Percentiles rank a stretch among this genome's conserved stretches.
Evolutionary conservation across 2,888 invertebrate genomes (phyloP).

Genomic region (Caenorhabditis plicata): DNA sequence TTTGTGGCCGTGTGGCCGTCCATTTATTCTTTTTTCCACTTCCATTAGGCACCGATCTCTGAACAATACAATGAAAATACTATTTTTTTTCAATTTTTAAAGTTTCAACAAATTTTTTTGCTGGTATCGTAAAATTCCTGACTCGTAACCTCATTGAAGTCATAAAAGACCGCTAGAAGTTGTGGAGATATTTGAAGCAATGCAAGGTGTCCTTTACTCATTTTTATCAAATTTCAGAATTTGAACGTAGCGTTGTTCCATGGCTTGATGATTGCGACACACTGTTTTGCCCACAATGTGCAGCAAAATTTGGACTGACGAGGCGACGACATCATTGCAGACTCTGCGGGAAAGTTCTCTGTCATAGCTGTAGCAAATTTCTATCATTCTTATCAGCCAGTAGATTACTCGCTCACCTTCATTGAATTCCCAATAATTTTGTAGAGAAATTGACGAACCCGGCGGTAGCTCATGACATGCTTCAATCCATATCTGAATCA

Average conservation of each 20-base stretch:
- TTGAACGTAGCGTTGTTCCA: slow-evolving; percentile 77
- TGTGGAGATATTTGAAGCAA: too few species aligned
- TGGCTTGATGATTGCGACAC: slow-evolving; percentile 92
- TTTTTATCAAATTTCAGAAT: slow-evolving; percentile 68
- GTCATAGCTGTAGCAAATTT: slow-evolving; percentile 59
- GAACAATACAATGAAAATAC: too few species aligned
- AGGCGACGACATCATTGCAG: slow-evolving; percentile 93
- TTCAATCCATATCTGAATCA: background rate
- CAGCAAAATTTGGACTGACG: slow-evolving; percentile 78
- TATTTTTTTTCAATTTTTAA: too few species aligned
- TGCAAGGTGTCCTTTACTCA: too few species aligned
- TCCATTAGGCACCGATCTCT: too few species aligned
- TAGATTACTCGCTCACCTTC: too few species aligned
- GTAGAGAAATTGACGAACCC: slow-evolving; percentile 73
- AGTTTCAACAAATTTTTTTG: too few species aligned
- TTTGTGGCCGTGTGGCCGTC: too few species aligned
- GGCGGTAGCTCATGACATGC: slow-evolving; percentile 62
- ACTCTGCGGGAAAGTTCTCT: slow-evolving; percentile 71
- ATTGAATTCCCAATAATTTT: slow-evolving; percentile 24
- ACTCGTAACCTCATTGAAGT: too few species aligned
- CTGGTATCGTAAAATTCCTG: too few species aligned
- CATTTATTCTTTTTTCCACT: too few species aligned
- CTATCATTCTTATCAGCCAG: slow-evolving; percentile 61
- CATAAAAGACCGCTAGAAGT: too few species aligned
- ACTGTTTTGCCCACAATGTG: slow-evolving; percentile 86